phyloP scores from a whole-genome alignment of 2,113 vertebrate species.

The Neodon shergylaensis region DNA sequence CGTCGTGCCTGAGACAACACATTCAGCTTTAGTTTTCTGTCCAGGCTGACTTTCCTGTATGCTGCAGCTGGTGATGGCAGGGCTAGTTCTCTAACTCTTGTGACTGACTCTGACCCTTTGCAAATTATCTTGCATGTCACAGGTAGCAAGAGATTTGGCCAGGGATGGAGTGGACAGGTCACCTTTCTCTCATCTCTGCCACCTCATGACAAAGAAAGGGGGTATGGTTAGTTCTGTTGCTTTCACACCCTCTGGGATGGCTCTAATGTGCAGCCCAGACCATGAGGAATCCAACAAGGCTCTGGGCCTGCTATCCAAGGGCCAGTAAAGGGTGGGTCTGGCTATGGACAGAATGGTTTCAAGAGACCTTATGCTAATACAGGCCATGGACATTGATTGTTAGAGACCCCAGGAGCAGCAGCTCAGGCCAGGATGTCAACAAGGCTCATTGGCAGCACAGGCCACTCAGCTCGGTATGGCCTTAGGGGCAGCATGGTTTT shows the following conservation, averaged over 20 bases:
- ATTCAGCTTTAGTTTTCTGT: too few relatives aligned
- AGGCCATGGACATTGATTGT: neutral
- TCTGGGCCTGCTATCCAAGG: too few relatives aligned
- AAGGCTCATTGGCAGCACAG: too few relatives aligned
- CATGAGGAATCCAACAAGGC: neutral
- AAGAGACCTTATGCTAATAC: neutral
- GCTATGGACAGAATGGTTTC: neutral
- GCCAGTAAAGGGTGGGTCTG: neutral
- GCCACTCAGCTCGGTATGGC: neutral
- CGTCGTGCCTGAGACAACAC: too few relatives aligned
- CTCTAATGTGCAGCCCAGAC: neutral
- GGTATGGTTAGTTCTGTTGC: neutral
- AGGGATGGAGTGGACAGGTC: neutral
- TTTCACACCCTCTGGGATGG: neutral
- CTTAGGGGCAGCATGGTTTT: neutral
- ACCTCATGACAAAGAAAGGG: neutral
- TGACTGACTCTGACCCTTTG: neutral
- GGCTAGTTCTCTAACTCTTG: neutral
- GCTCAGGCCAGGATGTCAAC: too few relatives aligned
- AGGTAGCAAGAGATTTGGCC: neutral
- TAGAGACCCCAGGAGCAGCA: neutral
- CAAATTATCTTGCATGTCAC: neutral
- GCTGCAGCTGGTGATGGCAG: too few relatives aligned
- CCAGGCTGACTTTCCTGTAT: too few relatives aligned
- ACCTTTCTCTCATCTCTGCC: neutral